These are phyloP conservation scores for Ophion costatus DNA, from an alignment of 2,888 invertebrate genomes.

Conservation along the genomic window DNA sequence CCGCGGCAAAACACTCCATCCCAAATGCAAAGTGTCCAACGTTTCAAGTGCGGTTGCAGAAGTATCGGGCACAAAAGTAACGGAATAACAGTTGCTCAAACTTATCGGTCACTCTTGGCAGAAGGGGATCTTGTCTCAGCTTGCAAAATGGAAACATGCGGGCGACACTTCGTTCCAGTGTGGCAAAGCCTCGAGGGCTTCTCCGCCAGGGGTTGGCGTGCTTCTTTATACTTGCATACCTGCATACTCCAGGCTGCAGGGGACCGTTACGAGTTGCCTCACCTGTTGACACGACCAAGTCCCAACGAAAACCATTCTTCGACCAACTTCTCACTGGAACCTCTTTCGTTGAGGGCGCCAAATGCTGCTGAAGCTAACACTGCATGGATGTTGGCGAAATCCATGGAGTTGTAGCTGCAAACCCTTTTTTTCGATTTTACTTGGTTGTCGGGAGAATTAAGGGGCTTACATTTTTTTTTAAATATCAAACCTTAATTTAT, in stretches of 20 bases:
- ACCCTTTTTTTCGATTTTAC: too few species aligned
- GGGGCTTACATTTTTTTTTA: too few species aligned
- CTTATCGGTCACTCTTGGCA: constrained; percentile 59
- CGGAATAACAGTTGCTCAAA: constrained; percentile 61
- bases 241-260: constrained; percentile 74
- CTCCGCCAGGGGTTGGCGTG: constrained; percentile 63
- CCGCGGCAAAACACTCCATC: constrained; percentile 53
- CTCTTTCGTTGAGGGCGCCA: background rate
- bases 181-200: constrained; percentile 69
- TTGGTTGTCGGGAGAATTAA: too few species aligned
- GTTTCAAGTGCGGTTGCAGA: constrained; percentile 17
- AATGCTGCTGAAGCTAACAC: background rate
- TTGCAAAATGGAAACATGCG: constrained; percentile 78
- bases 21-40: constrained; percentile 51
- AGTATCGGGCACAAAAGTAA: constrained; percentile 30
- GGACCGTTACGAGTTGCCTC: constrained; percentile 71
- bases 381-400: constrained; percentile 38
- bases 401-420: too few species aligned
- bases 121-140: constrained; percentile 69
- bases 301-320: constrained; percentile 28
- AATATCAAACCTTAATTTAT: too few species aligned
- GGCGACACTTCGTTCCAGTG: constrained; percentile 75
- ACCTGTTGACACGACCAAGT: constrained; percentile 80
- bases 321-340: constrained; percentile 13
- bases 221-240: constrained; percentile 72